Conservation (phyloP, 2,113 vertebrate species). For the Phasianus colchicus region DNA sequence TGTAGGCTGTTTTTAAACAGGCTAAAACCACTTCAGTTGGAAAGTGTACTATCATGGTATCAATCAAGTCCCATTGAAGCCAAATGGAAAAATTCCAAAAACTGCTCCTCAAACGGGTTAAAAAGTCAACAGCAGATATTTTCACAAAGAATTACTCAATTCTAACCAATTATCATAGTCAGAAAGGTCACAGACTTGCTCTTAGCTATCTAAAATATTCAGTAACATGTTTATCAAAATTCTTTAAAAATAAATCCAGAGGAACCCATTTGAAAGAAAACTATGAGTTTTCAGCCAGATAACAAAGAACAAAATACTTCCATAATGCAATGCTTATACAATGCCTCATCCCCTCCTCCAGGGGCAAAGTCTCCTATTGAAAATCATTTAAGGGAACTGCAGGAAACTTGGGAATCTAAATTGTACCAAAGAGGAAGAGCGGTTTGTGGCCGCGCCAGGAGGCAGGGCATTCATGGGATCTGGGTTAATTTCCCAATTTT, state of each 20-base stretch:
- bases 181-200: slow-evolving; percentile 29
- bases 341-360: not conserved
- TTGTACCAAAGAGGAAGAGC: not conserved
- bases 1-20: slow-evolving; percentile 13
- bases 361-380: not conserved
- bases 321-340: not conserved
- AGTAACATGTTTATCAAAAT: not conserved
- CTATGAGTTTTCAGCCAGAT: not conserved
- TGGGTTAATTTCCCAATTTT: not conserved
- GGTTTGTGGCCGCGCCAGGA: not conserved
- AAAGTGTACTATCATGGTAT: not conserved
- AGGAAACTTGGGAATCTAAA: not conserved
- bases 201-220: not conserved
- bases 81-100: slow-evolving; percentile 24
- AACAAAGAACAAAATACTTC: not conserved
- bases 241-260: not conserved
- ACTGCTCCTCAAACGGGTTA: slow-evolving; percentile 36
- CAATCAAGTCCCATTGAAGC: not conserved
- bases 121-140: slow-evolving; percentile 13
- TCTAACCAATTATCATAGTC: not conserved
- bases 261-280: not conserved
- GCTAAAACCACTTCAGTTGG: slow-evolving; percentile 5
- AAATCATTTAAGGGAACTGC: not conserved
- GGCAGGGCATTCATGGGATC: not conserved
- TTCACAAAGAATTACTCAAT: not conserved